Percentiles rank a stretch among this genome's conserved stretches.
Conservation (phyloP, 2,888 invertebrate species). For the Pollenia angustigena region DNA sequence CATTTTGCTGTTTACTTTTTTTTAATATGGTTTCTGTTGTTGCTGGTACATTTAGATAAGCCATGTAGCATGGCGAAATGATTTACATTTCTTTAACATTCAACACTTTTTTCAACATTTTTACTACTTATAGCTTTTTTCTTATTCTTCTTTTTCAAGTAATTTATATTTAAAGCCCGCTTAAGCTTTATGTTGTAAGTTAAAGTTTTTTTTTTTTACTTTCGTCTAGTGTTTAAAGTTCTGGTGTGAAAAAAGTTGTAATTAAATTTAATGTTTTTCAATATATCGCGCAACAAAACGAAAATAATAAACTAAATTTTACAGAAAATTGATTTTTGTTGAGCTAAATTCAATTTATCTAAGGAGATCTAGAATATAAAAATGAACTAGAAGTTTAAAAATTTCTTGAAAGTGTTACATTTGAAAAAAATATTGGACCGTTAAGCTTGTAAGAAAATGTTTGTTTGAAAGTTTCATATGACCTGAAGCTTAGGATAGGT, state of each 20-base stretch:
- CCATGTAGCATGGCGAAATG: slow-evolving; percentile 80
- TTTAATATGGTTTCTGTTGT: slow-evolving; percentile 59
- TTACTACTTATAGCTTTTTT: slow-evolving; percentile 15
- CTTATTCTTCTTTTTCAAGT: slow-evolving; percentile 42
- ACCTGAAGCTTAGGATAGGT: no score
- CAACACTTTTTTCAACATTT: slow-evolving; percentile 58
- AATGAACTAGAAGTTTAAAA: slow-evolving; percentile 15
- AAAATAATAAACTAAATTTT: slow-evolving; percentile 26
- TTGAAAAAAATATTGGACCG: no score
- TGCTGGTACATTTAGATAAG: slow-evolving; percentile 70
- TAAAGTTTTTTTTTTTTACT: slow-evolving; percentile 18
- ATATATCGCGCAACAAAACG: slow-evolving; percentile 72
- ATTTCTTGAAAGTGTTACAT: neutral
- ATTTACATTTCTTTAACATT: slow-evolving; percentile 80
- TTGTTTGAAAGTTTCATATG: no score
- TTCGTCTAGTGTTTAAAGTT: slow-evolving; percentile 28
- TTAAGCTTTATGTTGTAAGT: slow-evolving; percentile 55
- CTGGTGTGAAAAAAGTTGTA: slow-evolving; percentile 71
- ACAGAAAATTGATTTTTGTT: slow-evolving; percentile 53
- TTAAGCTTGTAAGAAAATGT: no score
- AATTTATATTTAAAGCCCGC: slow-evolving; percentile 65
- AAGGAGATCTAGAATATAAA: neutral
- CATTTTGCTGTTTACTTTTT: slow-evolving; percentile 70
- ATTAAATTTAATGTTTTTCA: slow-evolving; percentile 78
- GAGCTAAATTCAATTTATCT: slow-evolving; percentile 50